Evolutionary conservation across 2,113 vertebrate genomes (phyloP), one percentile per base, ranked within the genome.

Genomic region (Dipodomys merriami): DNA sequence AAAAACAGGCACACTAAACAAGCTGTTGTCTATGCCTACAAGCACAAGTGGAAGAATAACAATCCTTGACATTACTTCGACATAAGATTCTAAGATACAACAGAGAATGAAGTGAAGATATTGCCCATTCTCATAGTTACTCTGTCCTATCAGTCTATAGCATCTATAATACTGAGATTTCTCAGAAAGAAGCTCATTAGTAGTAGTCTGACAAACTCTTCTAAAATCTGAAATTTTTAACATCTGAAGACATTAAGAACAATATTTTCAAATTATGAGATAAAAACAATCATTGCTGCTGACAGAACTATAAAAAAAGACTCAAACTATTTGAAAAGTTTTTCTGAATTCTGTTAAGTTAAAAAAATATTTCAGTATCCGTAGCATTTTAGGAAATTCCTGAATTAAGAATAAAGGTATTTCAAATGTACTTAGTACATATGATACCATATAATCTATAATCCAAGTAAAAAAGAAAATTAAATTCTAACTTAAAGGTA

Each of bases 271-370:
- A 67, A 49, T 39, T 86, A 67, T 62, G 67, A 86, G 20, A 81
- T 39, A 86, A 4, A 86, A 49, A 80, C 20, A 89, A 1, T 11
- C 49, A 62, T 0, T 57, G 64, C 6, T 76, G 13, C 4, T 74
- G 15, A 79, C 62, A 64, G 84, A 88, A 74, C 39, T 57, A 44
- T 39, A 68, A 77, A 49, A 73, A 64, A 86, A 74, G 13, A 88
- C 60, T 64, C 12, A 95, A 80, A 92, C 4, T 64, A 39, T 25
- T 67, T 80, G n/a, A 46, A 83, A 90, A 90, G 25, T 60, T 77
- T 73, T 79, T 44, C 49, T 57, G 27, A 78, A 92, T 12, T 73
- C 49, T 90, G 9, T 69, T 57, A 83, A 93, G 53, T 57, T 57
- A 57, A 57, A 57, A 39, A 57, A 88, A 72, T n/a, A 23, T 19